Conservation (phyloP, 2,113 vertebrate species). For the Gymnorhina tibicen region DNA sequence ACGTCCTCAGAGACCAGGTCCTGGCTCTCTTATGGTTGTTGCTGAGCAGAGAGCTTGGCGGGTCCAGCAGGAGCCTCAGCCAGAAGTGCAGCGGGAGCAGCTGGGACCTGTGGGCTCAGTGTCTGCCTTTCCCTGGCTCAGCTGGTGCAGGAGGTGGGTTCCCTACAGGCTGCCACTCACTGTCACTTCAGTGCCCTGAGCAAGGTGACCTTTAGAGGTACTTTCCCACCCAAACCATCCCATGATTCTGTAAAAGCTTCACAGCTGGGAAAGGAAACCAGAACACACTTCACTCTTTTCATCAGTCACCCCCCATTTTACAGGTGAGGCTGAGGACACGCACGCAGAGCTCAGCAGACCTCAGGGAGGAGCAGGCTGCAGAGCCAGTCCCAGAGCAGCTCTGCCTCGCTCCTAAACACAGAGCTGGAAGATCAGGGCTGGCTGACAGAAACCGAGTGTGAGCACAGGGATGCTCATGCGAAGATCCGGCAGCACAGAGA, state of each 20-base stretch:
- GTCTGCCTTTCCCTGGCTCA: background rate
- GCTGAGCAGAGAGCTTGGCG: background rate
- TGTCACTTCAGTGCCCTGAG: too few relatives aligned
- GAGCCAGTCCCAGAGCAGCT: background rate
- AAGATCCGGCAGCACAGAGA: background rate
- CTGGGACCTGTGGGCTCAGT: rapidly evolving
- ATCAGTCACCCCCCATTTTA: rapidly evolving
- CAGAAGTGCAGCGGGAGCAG: rapidly evolving
- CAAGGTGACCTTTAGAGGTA: rapidly evolving
- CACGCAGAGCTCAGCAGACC: background rate
- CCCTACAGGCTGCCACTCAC: rapidly evolving
- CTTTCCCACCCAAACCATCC: background rate
- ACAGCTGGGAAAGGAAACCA: background rate
- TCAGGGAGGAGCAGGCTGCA: background rate
- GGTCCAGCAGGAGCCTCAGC: rapidly evolving
- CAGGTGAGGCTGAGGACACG: background rate
- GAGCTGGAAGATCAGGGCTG: rapidly evolving
- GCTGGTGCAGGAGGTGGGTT: rapidly evolving
- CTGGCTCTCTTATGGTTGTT: rapidly evolving
- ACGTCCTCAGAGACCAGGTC: background rate
- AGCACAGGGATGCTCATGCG: rapidly evolving
- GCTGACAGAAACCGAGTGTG: rapidly evolving
- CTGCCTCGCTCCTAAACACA: rapidly evolving
- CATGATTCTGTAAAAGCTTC: rapidly evolving
- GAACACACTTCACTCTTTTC: background rate